phyloP scores from a whole-genome alignment of 2,888 invertebrate species.

The Dolichopus griseipennis region DNA sequence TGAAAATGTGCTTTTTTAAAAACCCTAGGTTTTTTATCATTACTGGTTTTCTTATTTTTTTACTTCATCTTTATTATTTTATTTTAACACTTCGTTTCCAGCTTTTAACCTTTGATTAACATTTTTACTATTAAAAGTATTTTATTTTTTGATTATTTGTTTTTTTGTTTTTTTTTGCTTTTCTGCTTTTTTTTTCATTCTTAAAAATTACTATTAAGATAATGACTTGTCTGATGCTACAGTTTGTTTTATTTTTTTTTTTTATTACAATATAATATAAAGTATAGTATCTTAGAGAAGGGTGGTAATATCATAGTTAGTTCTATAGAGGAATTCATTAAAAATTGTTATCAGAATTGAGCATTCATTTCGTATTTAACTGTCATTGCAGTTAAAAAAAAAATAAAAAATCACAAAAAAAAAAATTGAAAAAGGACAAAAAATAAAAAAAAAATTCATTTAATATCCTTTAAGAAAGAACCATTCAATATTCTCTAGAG shows the following conservation, averaged over 20 bases:
- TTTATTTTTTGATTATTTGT: too few species aligned
- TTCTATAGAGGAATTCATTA: background rate
- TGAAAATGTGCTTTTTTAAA: too few species aligned
- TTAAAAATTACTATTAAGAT: slow-evolving; percentile 4
- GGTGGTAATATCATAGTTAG: background rate
- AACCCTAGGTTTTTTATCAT: too few species aligned
- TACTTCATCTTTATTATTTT: too few species aligned
- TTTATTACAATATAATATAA: too few species aligned
- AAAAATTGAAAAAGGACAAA: background rate
- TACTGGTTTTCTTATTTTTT: too few species aligned
- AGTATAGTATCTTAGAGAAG: too few species aligned
- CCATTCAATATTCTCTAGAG: too few species aligned
- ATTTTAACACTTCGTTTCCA: background rate
- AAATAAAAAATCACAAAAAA: background rate
- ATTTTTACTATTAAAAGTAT: background rate
- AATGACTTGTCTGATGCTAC: background rate
- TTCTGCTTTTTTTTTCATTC: background rate
- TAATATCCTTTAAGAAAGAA: too few species aligned
- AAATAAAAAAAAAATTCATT: background rate
- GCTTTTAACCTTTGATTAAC: background rate
- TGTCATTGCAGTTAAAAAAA: background rate
- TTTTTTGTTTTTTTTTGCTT: background rate
- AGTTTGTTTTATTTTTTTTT: background rate
- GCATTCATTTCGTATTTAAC: background rate
- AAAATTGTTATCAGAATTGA: background rate